Conservation (phyloP, 2,113 vertebrate genomes). For the Climacteris rufus region DNA sequence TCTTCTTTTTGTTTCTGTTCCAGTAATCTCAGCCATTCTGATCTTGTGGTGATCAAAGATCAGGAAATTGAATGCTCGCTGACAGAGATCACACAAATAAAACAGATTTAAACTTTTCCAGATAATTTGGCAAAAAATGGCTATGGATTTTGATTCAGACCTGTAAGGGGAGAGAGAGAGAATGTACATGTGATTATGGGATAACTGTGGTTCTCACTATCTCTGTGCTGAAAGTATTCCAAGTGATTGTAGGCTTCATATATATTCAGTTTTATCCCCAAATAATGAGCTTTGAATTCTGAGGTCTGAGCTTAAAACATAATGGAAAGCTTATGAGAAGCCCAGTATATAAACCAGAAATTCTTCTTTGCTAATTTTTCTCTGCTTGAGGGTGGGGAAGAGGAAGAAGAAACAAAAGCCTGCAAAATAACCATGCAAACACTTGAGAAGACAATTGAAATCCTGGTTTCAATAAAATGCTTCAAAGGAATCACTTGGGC, state of each 20-base stretch:
- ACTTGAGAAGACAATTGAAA: slow-evolving; percentile 8
- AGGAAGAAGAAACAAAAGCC: background rate
- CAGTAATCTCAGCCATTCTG: background rate
- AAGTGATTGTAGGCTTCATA: background rate
- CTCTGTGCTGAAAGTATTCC: background rate
- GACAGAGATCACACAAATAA: background rate
- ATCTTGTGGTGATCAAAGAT: background rate
- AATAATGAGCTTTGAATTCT: slow-evolving; percentile 36
- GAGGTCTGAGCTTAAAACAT: slow-evolving; percentile 26
- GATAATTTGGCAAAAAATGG: background rate
- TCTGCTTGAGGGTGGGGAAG: background rate
- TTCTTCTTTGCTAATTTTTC: background rate
- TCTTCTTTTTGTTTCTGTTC: background rate
- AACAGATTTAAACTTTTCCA: background rate
- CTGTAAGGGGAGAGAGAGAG: background rate
- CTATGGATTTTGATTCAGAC: background rate
- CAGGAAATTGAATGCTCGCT: background rate
- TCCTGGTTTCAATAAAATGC: slow-evolving; percentile 1
- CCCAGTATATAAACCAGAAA: slow-evolving; percentile 3
- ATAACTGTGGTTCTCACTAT: background rate
- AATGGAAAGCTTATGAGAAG: slow-evolving; percentile 28
- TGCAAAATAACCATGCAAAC: background rate
- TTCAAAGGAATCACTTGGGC: background rate
- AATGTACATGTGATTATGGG: fast-evolving
- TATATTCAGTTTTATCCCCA: slow-evolving; percentile 24